Evolutionary conservation across 2,113 vertebrate species (phyloP), one percentile per base, ranked within the genome.

Genomic region (Corythoichthys haematopterus): DNA sequence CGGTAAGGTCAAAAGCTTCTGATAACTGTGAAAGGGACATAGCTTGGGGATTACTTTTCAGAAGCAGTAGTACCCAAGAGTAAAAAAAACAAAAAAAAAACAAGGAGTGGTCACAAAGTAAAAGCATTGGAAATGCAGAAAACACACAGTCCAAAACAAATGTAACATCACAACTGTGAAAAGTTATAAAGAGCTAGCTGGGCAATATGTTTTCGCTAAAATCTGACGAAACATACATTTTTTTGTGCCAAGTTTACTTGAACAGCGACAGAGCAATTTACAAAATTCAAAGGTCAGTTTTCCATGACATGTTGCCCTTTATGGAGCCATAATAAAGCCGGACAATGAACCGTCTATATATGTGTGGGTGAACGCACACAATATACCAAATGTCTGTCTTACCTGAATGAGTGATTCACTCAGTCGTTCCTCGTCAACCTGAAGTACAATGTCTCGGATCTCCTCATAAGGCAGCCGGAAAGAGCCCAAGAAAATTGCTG

Each of bases 401-500:
- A 98, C 97, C 93, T 98, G 97, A 89, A 99, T 96, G 88, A 99
- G 90, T 61, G 96, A 92, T 82, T 99, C 97, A 78, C 89, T 98
- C 83, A 99, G 89, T 78, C 95, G 89, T 58, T 93, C 90, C 88
- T 98, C 96, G 85, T 98, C 93, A 71, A 97, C 94, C 76, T 97
- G 91, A 84, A 99, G 87, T 88, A 99, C 93, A 3, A 93, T 93
- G 85, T 93, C 94, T 87, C 94, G 94, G 80, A 99, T 98, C 87
- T 99, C 96, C 87, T 97, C 94, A 67, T 98, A 99, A 88, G 96
- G 92, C 94, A 98, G 93, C 72, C 96, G 95, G 84, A 96, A 97
- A 65, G 96, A 98, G 80, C 96, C 96, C 81, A 99, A 85, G 89
- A 98, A 99, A 90, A 99, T 99, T 77, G 97, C 97, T 98, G 91